phyloP scores from a whole-genome alignment of 2,888 invertebrate genomes.

The Pyrrhia umbra region DNA sequence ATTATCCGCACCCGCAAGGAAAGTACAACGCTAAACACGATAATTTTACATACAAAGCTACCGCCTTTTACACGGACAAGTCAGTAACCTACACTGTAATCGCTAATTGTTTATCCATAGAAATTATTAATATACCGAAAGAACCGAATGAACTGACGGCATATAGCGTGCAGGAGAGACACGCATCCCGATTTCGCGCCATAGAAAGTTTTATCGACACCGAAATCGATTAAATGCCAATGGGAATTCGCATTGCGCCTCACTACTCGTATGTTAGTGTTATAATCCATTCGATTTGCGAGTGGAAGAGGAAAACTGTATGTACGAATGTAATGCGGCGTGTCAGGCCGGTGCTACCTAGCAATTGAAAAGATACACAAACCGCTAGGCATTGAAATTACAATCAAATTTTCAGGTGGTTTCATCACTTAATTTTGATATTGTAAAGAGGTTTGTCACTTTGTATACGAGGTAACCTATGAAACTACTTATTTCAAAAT shows the following conservation, averaged over 20 bases:
- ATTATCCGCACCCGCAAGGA: constrained; percentile 47
- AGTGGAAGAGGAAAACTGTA: constrained; percentile 40
- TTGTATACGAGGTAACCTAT: no score
- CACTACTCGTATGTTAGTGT: constrained; percentile 27
- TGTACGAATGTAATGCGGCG: constrained; percentile 46
- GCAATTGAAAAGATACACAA: constrained; percentile 23
- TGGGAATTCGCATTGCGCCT: constrained; percentile 58
- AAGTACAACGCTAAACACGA: constrained; percentile 59
- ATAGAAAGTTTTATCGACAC: constrained; percentile 67
- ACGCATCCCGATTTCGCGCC: constrained; percentile 67
- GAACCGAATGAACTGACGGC: constrained; percentile 38
- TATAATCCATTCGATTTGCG: constrained; percentile 58
- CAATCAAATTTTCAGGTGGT: background rate
- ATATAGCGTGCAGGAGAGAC: constrained; percentile 52
- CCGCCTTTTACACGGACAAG: constrained; percentile 50
- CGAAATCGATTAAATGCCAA: constrained; percentile 68
- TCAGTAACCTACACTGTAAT: constrained; percentile 50
- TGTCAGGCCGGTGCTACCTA: constrained; percentile 46
- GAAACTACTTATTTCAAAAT: no score
- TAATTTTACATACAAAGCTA: constrained; percentile 60
- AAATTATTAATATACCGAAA: constrained; percentile 43
- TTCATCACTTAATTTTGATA: no score
- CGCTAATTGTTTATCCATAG: constrained; percentile 49
- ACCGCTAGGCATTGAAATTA: background rate
- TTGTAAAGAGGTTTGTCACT: no score